Evolutionary conservation across 2,113 vertebrate species (phyloP).

Genomic region (Tachysurus vachellii): DNA sequence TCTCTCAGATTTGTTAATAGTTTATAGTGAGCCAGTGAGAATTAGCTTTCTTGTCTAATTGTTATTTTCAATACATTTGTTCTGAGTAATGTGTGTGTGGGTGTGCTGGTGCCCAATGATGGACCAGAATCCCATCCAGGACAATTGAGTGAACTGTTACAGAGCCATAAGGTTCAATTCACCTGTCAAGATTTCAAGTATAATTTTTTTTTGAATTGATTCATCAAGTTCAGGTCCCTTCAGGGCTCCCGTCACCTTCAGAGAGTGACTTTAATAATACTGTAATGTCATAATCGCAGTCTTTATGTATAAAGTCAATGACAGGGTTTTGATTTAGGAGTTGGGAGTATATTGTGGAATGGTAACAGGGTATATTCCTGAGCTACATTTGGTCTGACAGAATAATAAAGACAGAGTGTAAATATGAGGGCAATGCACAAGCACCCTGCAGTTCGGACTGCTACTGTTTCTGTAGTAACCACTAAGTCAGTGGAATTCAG

Average conservation of each 20-base stretch:
- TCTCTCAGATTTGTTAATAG: too few relatives aligned
- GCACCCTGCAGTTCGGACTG: conserved; percentile 5
- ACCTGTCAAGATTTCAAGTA: background rate
- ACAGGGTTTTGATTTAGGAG: background rate
- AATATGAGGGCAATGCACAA: background rate
- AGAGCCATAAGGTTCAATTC: background rate
- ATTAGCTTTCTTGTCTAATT: background rate
- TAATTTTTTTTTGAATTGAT: background rate
- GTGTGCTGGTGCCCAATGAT: background rate
- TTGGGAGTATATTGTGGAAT: background rate
- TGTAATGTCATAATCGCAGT: background rate
- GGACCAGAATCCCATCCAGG: background rate
- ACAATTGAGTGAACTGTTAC: background rate
- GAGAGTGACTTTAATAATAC: background rate
- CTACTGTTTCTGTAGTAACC: conserved; percentile 8
- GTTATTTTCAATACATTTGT: background rate
- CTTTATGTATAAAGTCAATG: background rate
- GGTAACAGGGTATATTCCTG: background rate
- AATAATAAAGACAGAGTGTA: conserved; percentile 9
- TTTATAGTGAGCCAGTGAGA: background rate
- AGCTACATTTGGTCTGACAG: background rate
- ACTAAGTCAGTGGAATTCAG: background rate
- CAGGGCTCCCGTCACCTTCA: background rate
- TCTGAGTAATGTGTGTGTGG: background rate
- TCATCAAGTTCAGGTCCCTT: background rate